Percentiles rank a stretch among this genome's conserved stretches.
Conservation (phyloP, 2,888 invertebrate genomes). For the Tineola bisselliella region DNA sequence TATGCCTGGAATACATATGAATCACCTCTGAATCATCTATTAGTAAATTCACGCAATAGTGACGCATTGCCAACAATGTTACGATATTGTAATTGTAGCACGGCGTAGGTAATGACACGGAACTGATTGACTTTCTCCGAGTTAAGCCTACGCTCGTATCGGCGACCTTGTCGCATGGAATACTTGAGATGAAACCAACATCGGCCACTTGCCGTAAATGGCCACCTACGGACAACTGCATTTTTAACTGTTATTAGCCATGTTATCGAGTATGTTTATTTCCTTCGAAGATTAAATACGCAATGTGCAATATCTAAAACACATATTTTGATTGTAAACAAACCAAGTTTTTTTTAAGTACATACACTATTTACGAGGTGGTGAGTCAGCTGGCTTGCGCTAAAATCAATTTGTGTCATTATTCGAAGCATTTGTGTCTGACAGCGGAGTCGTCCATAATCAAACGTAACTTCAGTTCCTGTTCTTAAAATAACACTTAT, state of each 20-base stretch:
- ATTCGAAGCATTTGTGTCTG: not conserved
- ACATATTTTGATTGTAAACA: not conserved
- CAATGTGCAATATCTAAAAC: not conserved
- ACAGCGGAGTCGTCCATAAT: not conserved
- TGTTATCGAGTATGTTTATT: not conserved
- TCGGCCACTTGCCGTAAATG: conserved; percentile 1
- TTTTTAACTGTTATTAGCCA: not conserved
- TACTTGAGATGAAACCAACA: not conserved
- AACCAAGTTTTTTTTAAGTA: not conserved
- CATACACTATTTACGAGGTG: not conserved
- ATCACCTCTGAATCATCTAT: too few relatives aligned
- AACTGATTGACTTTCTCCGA: not conserved
- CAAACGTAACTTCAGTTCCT: too few relatives aligned
- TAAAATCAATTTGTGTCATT: not conserved
- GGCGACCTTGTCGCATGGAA: not conserved
- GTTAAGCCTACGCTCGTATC: not conserved
- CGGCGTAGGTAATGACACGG: not conserved
- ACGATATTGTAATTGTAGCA: not conserved
- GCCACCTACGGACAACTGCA: not conserved
- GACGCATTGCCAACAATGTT: too few relatives aligned
- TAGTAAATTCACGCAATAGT: too few relatives aligned
- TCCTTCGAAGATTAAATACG: not conserved
- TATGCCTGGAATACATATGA: too few relatives aligned
- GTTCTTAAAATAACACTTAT: too few relatives aligned
- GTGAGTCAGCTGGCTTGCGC: not conserved